These are phyloP conservation scores for Crenuchus spilurus DNA, from an alignment of 2,797 vertebrate species.

Conservation along the genomic window DNA sequence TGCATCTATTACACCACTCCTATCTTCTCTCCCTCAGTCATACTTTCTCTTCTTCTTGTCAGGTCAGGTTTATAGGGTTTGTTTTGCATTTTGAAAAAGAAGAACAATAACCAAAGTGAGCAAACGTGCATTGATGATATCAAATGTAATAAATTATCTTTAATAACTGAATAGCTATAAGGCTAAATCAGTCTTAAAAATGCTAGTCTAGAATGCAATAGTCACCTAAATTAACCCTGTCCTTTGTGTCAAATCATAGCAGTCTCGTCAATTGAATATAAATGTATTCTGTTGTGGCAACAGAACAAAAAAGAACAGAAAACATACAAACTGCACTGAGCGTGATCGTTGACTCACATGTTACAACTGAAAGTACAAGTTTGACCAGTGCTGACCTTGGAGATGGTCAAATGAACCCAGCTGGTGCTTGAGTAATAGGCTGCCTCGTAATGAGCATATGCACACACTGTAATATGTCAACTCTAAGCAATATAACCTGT, in stretches of 20 bases:
- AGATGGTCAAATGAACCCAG: background rate
- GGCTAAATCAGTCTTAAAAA: no score
- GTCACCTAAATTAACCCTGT: no score
- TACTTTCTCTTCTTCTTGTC: background rate
- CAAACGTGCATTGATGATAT: background rate
- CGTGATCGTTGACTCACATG: background rate
- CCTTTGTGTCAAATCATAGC: no score
- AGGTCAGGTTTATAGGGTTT: background rate
- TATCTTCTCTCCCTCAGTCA: background rate
- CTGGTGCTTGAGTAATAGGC: background rate
- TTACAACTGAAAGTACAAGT: background rate
- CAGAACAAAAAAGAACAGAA: background rate
- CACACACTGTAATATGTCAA: background rate
- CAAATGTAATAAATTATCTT: background rate
- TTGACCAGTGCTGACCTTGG: slow-evolving; percentile 23
- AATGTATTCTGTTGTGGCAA: slow-evolving; percentile 20
- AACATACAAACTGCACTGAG: background rate
- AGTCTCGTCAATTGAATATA: no score
- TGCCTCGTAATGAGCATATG: background rate
- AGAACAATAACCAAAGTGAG: background rate
- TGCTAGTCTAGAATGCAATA: no score
- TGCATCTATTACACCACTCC: background rate
- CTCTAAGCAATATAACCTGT: slow-evolving; percentile 23
- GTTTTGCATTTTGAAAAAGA: background rate
- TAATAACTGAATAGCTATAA: no score